phyloP scores from a whole-genome alignment of 2,113 vertebrate species.

The Macroglossus sobrinus region DNA sequence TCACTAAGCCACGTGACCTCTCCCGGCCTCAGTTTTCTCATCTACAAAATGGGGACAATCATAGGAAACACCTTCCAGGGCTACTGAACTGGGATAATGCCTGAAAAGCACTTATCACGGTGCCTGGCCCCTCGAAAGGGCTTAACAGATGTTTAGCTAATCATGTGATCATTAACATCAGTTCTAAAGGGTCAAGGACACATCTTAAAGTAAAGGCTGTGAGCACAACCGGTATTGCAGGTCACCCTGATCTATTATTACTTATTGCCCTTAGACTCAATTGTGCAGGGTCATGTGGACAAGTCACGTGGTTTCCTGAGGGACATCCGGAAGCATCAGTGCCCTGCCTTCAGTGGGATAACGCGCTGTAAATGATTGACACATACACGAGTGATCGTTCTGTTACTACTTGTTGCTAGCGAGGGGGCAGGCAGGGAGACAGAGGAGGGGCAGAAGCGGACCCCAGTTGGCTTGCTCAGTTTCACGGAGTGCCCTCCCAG shows the following conservation, averaged over 20 bases:
- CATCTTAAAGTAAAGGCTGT: background rate
- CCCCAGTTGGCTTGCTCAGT: background rate
- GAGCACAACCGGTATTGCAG: background rate
- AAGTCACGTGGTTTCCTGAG: background rate
- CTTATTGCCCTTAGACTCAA: background rate
- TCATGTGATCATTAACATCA: background rate
- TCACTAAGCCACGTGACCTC: background rate
- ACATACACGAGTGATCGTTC: rapidly evolving
- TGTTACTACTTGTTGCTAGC: background rate
- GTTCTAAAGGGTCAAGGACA: background rate
- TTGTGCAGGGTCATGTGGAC: background rate
- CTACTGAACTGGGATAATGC: background rate
- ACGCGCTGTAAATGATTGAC: no score
- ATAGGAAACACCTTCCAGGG: background rate
- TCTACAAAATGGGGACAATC: background rate
- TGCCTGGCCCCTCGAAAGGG: background rate
- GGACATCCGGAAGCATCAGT: background rate
- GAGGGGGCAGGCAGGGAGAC: background rate
- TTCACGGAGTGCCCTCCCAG: background rate
- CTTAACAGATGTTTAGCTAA: background rate
- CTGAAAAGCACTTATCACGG: background rate
- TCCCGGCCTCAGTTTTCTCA: background rate
- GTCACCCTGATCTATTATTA: background rate
- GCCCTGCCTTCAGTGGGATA: background rate
- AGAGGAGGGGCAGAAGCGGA: background rate